Evolutionary conservation across 2,797 vertebrate species (phyloP).

Genomic region (Ibycter americanus): DNA sequence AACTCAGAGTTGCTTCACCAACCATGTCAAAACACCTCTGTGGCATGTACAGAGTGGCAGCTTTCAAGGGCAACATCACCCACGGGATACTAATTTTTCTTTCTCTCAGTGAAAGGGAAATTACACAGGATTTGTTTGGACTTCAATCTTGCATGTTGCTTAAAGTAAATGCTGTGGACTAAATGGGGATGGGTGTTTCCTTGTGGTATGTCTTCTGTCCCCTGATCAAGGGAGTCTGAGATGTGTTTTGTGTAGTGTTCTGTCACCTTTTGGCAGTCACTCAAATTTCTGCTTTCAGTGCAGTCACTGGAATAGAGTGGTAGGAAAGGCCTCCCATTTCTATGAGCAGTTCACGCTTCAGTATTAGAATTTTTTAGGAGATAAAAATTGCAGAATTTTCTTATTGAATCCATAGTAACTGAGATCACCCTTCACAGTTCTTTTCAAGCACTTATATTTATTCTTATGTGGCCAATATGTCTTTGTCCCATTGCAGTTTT

Average conservation of each 20-base stretch:
- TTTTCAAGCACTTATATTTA: neutral
- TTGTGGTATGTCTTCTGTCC: neutral
- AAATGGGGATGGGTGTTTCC: neutral
- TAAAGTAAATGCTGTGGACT: neutral
- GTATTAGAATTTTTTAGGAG: neutral
- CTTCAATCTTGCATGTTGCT: neutral
- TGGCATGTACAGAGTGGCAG: neutral
- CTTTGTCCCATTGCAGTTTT: neutral
- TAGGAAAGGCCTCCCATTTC: neutral
- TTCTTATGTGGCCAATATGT: neutral
- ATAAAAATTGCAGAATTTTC: neutral
- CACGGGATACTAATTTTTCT: neutral
- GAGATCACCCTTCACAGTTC: neutral
- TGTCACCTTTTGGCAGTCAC: neutral
- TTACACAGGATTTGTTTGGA: neutral
- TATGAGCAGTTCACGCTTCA: neutral
- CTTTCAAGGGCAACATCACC: neutral
- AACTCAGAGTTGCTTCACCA: neutral
- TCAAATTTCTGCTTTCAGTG: neutral
- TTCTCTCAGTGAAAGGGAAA: neutral
- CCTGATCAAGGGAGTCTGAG: fast-evolving
- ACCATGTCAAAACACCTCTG: neutral
- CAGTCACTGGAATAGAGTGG: neutral
- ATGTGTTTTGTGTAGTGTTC: neutral
- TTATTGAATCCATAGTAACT: neutral